Percentiles rank a stretch among this genome's conserved stretches.
Evolutionary conservation across 1,140 invertebrate genomes (phyloP).

Genomic region (Drosophila arawakana): DNA sequence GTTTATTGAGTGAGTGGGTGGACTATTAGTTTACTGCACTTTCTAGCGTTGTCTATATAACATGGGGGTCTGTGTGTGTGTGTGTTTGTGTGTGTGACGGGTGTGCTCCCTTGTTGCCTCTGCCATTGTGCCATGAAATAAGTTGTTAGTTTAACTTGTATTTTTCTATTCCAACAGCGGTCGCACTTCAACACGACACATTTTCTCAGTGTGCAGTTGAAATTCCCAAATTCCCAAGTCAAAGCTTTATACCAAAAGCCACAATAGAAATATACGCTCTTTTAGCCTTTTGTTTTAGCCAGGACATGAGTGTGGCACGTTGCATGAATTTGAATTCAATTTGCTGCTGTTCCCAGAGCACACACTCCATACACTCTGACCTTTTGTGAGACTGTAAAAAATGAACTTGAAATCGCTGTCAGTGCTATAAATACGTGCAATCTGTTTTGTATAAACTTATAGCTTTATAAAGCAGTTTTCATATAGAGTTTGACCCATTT

Average conservation of each 20-base stretch:
- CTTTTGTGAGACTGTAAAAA: slow-evolving; percentile 48
- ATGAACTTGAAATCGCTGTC: slow-evolving; percentile 70
- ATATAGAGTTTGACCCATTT: slow-evolving; percentile 17
- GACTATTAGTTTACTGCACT: slow-evolving; percentile 23
- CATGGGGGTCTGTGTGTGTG: slow-evolving; percentile 12
- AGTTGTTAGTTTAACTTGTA: slow-evolving; percentile 27
- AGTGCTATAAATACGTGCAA: slow-evolving; percentile 12
- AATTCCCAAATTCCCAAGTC: slow-evolving; percentile 45
- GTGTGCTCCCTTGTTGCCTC: slow-evolving; percentile 32
- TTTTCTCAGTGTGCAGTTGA: slow-evolving; percentile 21
- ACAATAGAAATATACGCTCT: neutral
- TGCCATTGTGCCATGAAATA: slow-evolving; percentile 53
- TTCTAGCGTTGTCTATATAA: slow-evolving; percentile 4
- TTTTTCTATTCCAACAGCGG: slow-evolving; percentile 28
- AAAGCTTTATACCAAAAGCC: neutral
- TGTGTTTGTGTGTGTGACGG: slow-evolving; percentile 8
- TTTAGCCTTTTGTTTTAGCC: neutral
- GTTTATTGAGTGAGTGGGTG: slow-evolving; percentile 43
- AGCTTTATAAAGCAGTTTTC: neutral
- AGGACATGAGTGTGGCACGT: slow-evolving; percentile 60
- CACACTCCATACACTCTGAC: slow-evolving; percentile 41
- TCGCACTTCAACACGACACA: slow-evolving; percentile 50
- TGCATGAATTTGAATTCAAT: slow-evolving; percentile 77
- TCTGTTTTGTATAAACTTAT: slow-evolving; percentile 20
- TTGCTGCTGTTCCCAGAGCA: slow-evolving; percentile 56